Conservation (phyloP, 2,888 invertebrate species). For the Apodemia arnacis region DNA sequence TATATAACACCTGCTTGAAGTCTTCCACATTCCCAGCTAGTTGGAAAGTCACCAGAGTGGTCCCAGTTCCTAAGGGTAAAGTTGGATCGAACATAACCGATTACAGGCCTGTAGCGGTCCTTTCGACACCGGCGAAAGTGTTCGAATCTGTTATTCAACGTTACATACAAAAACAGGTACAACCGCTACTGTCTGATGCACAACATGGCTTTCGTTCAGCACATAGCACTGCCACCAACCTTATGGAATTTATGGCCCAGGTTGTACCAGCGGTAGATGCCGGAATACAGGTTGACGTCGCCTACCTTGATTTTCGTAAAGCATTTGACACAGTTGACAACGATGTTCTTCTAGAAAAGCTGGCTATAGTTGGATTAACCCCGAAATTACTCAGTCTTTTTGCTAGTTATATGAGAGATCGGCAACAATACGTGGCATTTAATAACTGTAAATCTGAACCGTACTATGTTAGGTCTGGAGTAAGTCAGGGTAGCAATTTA, state of each 20-base stretch:
- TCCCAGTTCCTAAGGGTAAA: background rate
- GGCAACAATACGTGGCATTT: no score
- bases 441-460: no score
- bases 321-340: slow-evolving; percentile 48
- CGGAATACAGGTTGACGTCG: slow-evolving; percentile 25
- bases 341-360: slow-evolving; percentile 36
- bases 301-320: slow-evolving; percentile 51
- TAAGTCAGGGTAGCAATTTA: no score
- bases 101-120: background rate
- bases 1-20: background rate
- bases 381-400: no score
- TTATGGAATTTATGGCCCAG: background rate
- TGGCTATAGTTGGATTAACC: background rate
- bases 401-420: no score
- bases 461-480: no score
- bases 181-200: background rate
- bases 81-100: background rate
- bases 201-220: background rate
- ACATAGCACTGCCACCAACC: background rate
- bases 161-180: background rate
- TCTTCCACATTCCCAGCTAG: background rate
- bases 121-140: background rate
- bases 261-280: slow-evolving; percentile 1
- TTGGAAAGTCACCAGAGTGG: background rate
- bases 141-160: background rate